A percentile compares a stretch with the other conserved stretches of the same genome.
Conservation (phyloP, 2,113 vertebrate genomes). For the Semicossyphus pulcher region DNA sequence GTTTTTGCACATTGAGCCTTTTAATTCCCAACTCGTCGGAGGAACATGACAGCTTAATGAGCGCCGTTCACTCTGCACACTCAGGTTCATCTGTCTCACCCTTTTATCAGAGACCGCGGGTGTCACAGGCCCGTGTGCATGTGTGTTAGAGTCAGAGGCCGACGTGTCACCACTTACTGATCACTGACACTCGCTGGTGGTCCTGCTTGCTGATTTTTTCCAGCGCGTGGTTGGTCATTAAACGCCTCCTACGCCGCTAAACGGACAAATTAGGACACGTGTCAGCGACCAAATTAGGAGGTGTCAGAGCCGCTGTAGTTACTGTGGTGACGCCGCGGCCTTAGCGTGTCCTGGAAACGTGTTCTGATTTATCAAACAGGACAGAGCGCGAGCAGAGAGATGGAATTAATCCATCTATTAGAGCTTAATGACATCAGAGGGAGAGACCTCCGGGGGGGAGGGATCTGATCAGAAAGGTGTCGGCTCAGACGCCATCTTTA, state of each 20-base stretch:
- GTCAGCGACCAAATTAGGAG: slow-evolving; percentile 21
- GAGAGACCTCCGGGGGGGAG: slow-evolving; percentile 1
- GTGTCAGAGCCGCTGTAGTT: background rate
- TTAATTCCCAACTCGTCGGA: slow-evolving; percentile 4
- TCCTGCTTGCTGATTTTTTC: background rate
- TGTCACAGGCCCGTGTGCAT: background rate
- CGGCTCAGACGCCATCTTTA: background rate
- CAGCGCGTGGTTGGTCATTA: background rate
- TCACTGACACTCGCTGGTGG: background rate
- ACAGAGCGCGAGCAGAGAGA: background rate
- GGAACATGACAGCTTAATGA: slow-evolving; percentile 42
- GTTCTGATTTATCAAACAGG: slow-evolving; percentile 11
- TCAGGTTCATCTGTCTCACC: slow-evolving; percentile 13
- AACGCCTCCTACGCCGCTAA: background rate
- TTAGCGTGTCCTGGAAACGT: slow-evolving; percentile 9
- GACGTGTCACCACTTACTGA: background rate
- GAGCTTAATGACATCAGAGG: slow-evolving; percentile 5
- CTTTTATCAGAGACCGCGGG: background rate
- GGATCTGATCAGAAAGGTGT: slow-evolving; percentile 9
- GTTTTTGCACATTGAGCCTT: background rate
- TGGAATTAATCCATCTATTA: background rate
- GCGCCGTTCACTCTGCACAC: background rate
- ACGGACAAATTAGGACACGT: slow-evolving; percentile 48
- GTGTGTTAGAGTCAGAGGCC: background rate
- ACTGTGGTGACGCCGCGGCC: background rate